Percentiles rank a stretch among this genome's conserved stretches.
These are phyloP conservation scores for Sitophilus oryzae DNA, from an alignment of 1,140 invertebrate species.

Conservation along the genomic window DNA sequence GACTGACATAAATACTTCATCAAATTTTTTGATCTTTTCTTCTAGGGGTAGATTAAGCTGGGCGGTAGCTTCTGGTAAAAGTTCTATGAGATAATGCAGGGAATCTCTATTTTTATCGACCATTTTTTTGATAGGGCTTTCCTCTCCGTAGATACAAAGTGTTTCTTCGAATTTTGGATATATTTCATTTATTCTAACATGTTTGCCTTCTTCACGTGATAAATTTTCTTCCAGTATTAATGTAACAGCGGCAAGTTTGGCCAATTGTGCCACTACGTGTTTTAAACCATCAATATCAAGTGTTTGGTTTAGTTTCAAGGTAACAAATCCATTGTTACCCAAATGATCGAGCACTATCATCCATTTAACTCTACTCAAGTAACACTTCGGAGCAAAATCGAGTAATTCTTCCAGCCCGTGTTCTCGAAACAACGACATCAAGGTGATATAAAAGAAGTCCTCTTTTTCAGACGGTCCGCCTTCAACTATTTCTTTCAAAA, in stretches of 20 bases:
- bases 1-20: neutral
- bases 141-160: no score
- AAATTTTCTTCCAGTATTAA: constrained; percentile 29
- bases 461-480: neutral
- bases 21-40: neutral
- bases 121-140: no score
- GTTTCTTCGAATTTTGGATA: no score
- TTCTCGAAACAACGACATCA: neutral
- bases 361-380: neutral
- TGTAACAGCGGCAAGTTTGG: constrained; percentile 22
- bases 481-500: neutral
- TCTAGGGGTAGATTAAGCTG: no score
- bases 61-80: no score
- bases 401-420: neutral
- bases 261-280: constrained; percentile 13
- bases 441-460: constrained; percentile 6
- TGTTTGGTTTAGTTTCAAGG: constrained; percentile 2
- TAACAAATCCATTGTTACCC: constrained; percentile 5
- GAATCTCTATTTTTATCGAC: no score
- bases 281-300: constrained; percentile 8
- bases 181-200: neutral
- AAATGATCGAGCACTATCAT: constrained; percentile 18
- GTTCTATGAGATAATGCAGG: no score
- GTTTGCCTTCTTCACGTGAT: constrained; percentile 13
- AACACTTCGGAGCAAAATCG: constrained; percentile 12